phyloP scores from a whole-genome alignment of 2,113 vertebrate species.

The Brienomyrus brachyistius region DNA sequence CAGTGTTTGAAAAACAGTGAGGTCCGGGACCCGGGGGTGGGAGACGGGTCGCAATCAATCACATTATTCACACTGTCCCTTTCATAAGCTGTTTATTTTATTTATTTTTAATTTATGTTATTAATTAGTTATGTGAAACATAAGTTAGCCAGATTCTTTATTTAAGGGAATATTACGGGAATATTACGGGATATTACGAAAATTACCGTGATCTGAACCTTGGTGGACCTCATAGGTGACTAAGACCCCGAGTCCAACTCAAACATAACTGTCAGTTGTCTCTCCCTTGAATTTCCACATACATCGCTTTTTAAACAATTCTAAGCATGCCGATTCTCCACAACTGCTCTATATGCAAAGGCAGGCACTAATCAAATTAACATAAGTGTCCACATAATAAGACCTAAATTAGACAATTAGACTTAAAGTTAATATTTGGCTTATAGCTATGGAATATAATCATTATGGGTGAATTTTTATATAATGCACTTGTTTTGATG shows the following conservation, averaged over 20 bases:
- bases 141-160: too few species aligned
- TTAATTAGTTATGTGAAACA: too few species aligned
- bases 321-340: background rate
- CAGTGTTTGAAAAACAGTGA: too few species aligned
- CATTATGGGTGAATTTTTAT: background rate
- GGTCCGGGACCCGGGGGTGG: too few species aligned
- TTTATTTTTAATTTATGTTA: too few species aligned
- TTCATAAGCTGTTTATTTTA: too few species aligned
- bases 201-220: too few species aligned
- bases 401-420: background rate
- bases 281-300: background rate
- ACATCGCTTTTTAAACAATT: background rate
- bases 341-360: background rate
- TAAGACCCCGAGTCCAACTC: background rate
- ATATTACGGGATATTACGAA: too few species aligned
- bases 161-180: too few species aligned
- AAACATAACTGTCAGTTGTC: background rate
- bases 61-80: too few species aligned
- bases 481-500: background rate
- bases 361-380: background rate
- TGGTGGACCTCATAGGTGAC: too few species aligned
- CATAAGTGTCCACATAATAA: background rate
- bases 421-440: background rate
- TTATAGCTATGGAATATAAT: background rate
- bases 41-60: too few species aligned